Percentiles rank a stretch among this genome's conserved stretches.
phyloP scores from a whole-genome alignment of 2,113 vertebrate genomes.

The Orthochromis indermauri region DNA sequence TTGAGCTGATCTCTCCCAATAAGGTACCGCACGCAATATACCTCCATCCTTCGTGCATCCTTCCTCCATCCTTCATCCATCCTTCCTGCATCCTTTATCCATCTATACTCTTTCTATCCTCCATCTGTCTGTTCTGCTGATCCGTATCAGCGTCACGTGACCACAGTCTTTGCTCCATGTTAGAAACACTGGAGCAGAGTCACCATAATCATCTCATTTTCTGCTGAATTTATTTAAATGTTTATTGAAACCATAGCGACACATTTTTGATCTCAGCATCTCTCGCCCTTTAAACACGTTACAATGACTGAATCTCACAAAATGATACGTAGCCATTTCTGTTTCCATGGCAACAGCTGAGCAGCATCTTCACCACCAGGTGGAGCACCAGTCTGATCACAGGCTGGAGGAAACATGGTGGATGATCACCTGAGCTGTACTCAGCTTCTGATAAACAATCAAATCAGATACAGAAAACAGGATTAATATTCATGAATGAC shows the following conservation, averaged over 20 bases:
- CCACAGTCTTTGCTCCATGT: neutral
- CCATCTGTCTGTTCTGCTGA: neutral
- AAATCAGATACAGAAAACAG: neutral
- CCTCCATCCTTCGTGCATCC: neutral
- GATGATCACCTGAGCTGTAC: neutral
- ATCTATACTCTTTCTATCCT: neutral
- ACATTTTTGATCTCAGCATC: neutral
- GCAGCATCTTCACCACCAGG: accelerated
- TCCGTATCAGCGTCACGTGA: neutral
- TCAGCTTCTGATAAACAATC: neutral
- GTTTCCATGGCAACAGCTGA: neutral
- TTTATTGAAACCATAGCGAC: neutral
- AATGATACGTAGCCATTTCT: neutral
- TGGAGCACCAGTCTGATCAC: neutral
- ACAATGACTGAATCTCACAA: neutral
- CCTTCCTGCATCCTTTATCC: accelerated
- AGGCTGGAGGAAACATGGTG: neutral
- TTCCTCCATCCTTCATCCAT: neutral
- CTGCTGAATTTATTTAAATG: neutral
- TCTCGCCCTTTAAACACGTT: neutral
- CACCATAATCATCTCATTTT: neutral
- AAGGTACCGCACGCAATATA: neutral
- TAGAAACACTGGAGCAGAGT: neutral
- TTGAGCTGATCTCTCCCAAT: neutral
- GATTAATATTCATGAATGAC: neutral